Percentiles rank a stretch among this genome's conserved stretches.
These are phyloP conservation scores for Boloria euphrosyne DNA, from an alignment of 2,888 invertebrate genomes.

Conservation along the genomic window DNA sequence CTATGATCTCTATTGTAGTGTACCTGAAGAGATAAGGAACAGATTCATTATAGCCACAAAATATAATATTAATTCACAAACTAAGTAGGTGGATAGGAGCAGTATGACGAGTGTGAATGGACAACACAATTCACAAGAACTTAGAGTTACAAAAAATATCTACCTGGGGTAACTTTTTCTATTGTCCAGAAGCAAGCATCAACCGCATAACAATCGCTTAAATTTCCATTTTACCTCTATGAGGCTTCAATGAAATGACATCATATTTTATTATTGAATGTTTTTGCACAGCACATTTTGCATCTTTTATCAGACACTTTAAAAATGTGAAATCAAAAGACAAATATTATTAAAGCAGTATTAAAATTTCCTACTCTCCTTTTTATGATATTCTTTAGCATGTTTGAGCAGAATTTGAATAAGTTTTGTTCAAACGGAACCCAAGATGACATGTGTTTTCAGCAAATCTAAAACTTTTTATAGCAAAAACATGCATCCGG, in stretches of 20 bases:
- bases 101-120: conserved; percentile 51
- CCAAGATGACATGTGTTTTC: conserved; percentile 36
- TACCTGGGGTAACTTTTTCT: conserved; percentile 65
- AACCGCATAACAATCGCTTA: conserved; percentile 39
- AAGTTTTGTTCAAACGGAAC: conserved; percentile 31
- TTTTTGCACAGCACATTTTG: conserved; percentile 7
- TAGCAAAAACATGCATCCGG: conserved; percentile 35
- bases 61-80: conserved; percentile 28
- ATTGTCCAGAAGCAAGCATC: conserved; percentile 52
- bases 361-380: not conserved
- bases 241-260: conserved; percentile 37
- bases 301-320: conserved; percentile 4
- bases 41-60: not conserved
- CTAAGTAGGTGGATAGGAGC: conserved; percentile 44
- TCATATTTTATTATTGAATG: conserved; percentile 23
- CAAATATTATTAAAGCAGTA: not conserved
- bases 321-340: not conserved
- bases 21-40: not conserved
- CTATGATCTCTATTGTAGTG: too few relatives aligned
- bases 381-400: not conserved
- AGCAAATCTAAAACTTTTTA: conserved; percentile 31
- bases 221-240: conserved; percentile 38
- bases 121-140: conserved; percentile 49
- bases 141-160: conserved; percentile 52
- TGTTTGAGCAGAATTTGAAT: not conserved